Evolutionary conservation across 2,888 invertebrate genomes (phyloP).

Genomic region (Ectropis crepuscularia): DNA sequence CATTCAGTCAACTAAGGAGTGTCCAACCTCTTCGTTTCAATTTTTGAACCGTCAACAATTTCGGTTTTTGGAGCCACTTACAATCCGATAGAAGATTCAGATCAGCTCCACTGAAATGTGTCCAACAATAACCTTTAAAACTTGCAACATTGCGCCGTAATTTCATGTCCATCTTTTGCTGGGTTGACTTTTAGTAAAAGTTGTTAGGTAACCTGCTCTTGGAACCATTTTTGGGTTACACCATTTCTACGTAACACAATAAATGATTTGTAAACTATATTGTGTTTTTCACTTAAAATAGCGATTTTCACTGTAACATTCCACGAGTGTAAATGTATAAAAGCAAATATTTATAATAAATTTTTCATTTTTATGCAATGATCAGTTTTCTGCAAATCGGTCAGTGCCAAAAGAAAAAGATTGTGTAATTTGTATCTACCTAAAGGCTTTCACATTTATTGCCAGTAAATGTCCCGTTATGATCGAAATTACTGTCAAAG

Average conservation of each 20-base stretch:
- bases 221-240: neutral
- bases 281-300: conserved; percentile 10
- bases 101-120: too few relatives aligned
- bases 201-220: too few relatives aligned
- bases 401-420: conserved; percentile 17
- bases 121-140: too few relatives aligned
- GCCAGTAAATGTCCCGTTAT: neutral
- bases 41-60: too few relatives aligned
- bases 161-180: too few relatives aligned
- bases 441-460: neutral
- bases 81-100: too few relatives aligned
- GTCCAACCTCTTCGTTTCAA: too few relatives aligned
- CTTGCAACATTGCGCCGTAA: too few relatives aligned
- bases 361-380: conserved; percentile 15
- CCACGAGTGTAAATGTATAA: conserved; percentile 24
- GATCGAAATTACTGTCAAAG: too few relatives aligned
- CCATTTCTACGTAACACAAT: neutral
- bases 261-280: neutral
- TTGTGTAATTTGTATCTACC: neutral
- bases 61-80: too few relatives aligned
- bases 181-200: too few relatives aligned
- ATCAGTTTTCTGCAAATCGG: conserved; percentile 10
- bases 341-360: conserved; percentile 3
- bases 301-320: conserved; percentile 30
- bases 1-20: too few relatives aligned